A percentile compares a stretch with the other conserved stretches of the same genome.
Conservation (phyloP, 2,888 invertebrate species). For the Aphidoletes aphidimyza region DNA sequence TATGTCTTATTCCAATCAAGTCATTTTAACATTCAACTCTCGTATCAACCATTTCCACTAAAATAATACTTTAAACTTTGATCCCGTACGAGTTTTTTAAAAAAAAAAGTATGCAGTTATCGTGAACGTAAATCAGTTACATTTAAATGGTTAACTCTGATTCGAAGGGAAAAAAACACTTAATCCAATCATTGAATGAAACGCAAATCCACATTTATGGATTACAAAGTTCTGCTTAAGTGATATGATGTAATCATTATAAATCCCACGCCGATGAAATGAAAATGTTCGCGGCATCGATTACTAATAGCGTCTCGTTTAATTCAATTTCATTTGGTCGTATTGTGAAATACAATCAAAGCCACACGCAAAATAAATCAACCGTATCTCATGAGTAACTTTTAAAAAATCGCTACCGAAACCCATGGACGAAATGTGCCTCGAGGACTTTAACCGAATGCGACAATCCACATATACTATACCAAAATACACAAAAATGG, state of each 20-base stretch:
- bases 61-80: too few species aligned
- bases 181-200: background rate
- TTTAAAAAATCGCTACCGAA: background rate
- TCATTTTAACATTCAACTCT: too few species aligned
- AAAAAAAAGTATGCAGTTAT: too few species aligned
- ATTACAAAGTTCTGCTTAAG: background rate
- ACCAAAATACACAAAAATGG: background rate
- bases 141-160: background rate
- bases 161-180: too few species aligned
- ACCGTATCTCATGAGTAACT: background rate
- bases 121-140: too few species aligned
- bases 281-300: background rate
- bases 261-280: background rate
- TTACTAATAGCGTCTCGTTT: background rate
- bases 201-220: background rate
- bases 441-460: background rate
- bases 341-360: background rate
- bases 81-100: too few species aligned
- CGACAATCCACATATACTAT: background rate
- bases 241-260: slow-evolving; percentile 10
- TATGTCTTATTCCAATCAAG: too few species aligned
- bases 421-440: background rate
- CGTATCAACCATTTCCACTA: too few species aligned
- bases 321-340: background rate
- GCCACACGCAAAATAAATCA: slow-evolving; percentile 15